Evolutionary conservation across 37 sponge, comb jelly and placozoan genomes (phyloP).

Genomic region (Diacarnus erythraeanus): DNA sequence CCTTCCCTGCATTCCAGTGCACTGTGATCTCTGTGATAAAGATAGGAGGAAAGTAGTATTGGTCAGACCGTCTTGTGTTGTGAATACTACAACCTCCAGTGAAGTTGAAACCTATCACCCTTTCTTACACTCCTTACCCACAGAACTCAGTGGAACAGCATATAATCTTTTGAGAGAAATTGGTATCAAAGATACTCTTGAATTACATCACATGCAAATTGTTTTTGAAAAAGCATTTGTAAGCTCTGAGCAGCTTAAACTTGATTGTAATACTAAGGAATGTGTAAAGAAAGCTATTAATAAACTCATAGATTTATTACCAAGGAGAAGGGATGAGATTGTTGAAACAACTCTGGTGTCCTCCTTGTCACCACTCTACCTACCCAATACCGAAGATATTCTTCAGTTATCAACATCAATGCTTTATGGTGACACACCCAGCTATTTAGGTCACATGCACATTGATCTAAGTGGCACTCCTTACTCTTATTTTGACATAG

Average conservation of each 20-base stretch:
- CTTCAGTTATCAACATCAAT: conserved; percentile 4
- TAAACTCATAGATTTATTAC: background rate
- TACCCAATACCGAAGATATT: conserved; percentile 2
- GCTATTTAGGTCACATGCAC: background rate
- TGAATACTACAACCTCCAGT: conserved; percentile 1
- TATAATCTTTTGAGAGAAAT: conserved; percentile 8
- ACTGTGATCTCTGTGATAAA: background rate
- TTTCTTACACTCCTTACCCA: conserved; percentile 34
- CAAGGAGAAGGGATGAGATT: background rate
- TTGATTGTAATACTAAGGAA: conserved; percentile 27
- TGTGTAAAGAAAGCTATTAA: background rate
- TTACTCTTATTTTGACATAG: background rate
- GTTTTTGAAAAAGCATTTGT: conserved; percentile 24
- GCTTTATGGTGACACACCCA: conserved; percentile 24
- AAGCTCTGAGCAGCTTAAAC: background rate
- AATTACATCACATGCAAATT: conserved; percentile 20
- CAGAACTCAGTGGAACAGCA: background rate
- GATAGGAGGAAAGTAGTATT: conserved; percentile 19
- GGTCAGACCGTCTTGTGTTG: conserved; percentile 39
- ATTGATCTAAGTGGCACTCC: background rate
- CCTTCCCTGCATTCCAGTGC: conserved; percentile 44
- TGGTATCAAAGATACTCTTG: conserved; percentile 1
- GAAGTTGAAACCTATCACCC: conserved; percentile 20
- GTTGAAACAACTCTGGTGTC: background rate
- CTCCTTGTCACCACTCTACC: conserved; percentile 35